These are phyloP conservation scores for Caranx melampygus DNA, from an alignment of 2,113 vertebrate genomes.

Conservation along the genomic window DNA sequence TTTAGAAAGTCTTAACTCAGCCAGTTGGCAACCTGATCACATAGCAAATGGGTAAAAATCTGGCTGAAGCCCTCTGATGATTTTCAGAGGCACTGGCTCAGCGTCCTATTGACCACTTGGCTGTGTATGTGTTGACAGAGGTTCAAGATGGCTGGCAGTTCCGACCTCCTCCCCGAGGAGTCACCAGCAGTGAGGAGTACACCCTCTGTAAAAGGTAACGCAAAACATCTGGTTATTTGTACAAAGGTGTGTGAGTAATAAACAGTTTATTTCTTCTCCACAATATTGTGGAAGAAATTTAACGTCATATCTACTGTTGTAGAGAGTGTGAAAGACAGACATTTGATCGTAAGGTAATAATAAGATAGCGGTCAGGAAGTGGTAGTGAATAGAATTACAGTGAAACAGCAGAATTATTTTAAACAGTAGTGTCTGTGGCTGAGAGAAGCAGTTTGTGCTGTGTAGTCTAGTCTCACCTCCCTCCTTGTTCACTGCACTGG, in stretches of 20 bases:
- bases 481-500: too few species aligned
- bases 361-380: not conserved
- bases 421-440: not conserved
- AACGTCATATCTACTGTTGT: not conserved
- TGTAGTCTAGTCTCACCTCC: too few species aligned
- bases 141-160: slow-evolving; percentile 95
- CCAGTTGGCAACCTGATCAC: not conserved
- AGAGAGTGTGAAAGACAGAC: not conserved
- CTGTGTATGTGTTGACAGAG: slow-evolving; percentile 68
- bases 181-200: slow-evolving; percentile 99
- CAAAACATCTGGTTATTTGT: not conserved
- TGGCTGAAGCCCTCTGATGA: not conserved
- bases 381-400: not conserved
- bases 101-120: slow-evolving; percentile 31
- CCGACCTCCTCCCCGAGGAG: slow-evolving; percentile 95
- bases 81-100: not conserved
- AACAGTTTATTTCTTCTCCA: not conserved
- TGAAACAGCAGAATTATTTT: not conserved
- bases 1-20: not conserved
- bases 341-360: not conserved
- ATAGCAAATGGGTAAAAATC: not conserved
- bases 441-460: too few species aligned
- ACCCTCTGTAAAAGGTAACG: slow-evolving; percentile 96
- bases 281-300: not conserved
- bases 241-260: not conserved